Percentiles rank a stretch among this genome's conserved stretches.
Evolutionary conservation across 2,113 vertebrate genomes (phyloP).

Genomic region (Sceloporus tristichus): DNA sequence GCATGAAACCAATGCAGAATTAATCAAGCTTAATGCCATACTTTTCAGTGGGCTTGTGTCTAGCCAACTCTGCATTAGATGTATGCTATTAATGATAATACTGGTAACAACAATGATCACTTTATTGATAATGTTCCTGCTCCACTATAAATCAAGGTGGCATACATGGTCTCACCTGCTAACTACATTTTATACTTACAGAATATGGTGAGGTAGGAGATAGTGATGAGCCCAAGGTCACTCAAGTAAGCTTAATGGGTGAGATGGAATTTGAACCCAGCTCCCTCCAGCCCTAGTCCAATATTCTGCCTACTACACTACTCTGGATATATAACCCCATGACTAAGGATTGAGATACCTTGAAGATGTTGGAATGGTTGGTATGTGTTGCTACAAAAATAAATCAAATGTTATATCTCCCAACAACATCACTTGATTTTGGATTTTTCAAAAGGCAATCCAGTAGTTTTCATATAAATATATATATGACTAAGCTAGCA

Average conservation of each 20-base stretch:
- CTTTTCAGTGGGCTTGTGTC: too few relatives aligned
- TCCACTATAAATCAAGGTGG: background rate
- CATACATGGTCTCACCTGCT: background rate
- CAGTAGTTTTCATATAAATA: slow-evolving; percentile 63
- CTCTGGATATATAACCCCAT: background rate
- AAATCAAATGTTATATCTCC: slow-evolving; percentile 18
- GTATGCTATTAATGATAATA: background rate
- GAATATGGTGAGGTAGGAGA: background rate
- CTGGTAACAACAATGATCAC: too few relatives aligned
- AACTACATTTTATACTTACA: background rate
- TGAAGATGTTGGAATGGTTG: background rate
- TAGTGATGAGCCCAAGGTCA: background rate
- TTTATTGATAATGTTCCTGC: background rate
- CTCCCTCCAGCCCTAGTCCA: background rate
- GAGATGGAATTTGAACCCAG: slow-evolving; percentile 8
- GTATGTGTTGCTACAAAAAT: background rate
- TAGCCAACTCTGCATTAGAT: too few relatives aligned
- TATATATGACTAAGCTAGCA: slow-evolving; percentile 66
- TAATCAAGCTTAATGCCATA: too few relatives aligned
- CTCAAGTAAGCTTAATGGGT: background rate
- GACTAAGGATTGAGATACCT: background rate
- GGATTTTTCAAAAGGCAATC: slow-evolving; percentile 34
- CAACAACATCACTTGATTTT: background rate
- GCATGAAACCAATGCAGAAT: too few relatives aligned
- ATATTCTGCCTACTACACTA: background rate